These are phyloP conservation scores for Andrena camellia DNA, from an alignment of 2,888 invertebrate species.

Conservation along the genomic window DNA sequence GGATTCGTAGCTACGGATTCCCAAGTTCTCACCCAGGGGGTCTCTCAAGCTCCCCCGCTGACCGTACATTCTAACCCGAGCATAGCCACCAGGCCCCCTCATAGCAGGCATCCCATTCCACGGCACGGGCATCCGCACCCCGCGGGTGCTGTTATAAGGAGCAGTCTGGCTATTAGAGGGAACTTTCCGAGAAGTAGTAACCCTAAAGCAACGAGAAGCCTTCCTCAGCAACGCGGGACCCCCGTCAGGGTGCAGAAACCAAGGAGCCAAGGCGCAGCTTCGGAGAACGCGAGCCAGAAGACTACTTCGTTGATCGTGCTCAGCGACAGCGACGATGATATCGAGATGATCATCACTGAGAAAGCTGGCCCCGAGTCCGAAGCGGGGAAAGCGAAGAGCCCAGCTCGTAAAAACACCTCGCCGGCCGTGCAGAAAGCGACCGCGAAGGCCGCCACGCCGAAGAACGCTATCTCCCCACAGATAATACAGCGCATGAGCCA, in stretches of 20 bases:
- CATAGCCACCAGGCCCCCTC: constrained; percentile 7
- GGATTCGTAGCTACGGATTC: constrained; percentile 25
- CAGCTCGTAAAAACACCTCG: constrained; percentile 13
- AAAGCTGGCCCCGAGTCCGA: constrained; percentile 51
- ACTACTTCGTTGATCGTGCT: constrained; percentile 81
- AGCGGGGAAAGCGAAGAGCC: constrained; percentile 52
- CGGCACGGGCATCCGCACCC: constrained; percentile 62
- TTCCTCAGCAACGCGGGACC: constrained; percentile 11
- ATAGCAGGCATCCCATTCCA: constrained; percentile 5
- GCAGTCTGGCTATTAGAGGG: constrained; percentile 41
- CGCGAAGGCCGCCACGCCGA: constrained; percentile 62
- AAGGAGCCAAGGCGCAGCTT: background rate
- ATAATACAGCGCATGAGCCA: constrained; percentile 82
- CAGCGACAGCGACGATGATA: constrained; percentile 83
- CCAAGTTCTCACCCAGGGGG: constrained; percentile 45
- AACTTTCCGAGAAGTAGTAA: constrained; percentile 3
- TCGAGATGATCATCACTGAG: constrained; percentile 82
- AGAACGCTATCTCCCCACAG: constrained; percentile 76
- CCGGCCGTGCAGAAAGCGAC: constrained; percentile 58
- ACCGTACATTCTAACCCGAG: background rate
- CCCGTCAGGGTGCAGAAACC: constrained; percentile 10
- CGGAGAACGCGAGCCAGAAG: constrained; percentile 60
- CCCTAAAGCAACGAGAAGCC: background rate
- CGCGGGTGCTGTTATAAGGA: constrained; percentile 70
- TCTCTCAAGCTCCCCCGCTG: constrained; percentile 13